Percentiles rank a stretch among this genome's conserved stretches.
Evolutionary conservation across 2,113 vertebrate species (phyloP).

Genomic region (Genyomyrus donnyi): DNA sequence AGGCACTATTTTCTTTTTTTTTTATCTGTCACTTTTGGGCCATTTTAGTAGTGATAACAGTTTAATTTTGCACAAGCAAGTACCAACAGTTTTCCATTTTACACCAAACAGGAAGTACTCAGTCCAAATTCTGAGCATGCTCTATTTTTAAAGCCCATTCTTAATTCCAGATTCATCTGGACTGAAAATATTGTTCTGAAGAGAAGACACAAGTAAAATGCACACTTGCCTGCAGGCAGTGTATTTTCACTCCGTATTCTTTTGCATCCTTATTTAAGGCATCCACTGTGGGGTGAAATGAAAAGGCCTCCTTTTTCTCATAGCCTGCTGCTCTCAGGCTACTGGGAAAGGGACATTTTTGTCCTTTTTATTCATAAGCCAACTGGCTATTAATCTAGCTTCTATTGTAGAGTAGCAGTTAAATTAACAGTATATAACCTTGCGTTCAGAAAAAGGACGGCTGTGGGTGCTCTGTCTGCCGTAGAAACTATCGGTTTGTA

Average conservation of each 20-base stretch:
- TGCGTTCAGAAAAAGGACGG: not conserved
- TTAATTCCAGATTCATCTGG: not conserved
- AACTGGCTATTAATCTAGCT: constrained; percentile 46
- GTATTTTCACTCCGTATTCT: not conserved
- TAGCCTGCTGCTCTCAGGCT: constrained; percentile 22
- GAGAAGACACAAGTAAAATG: not conserved
- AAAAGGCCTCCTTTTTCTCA: constrained; percentile 11
- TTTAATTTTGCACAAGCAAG: not conserved
- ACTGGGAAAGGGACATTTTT: constrained; percentile 43
- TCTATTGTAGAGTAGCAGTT: constrained; percentile 41
- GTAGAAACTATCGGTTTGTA: constrained; percentile 24
- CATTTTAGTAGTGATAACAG: not conserved
- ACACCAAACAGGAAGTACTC: not conserved
- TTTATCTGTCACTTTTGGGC: not conserved
- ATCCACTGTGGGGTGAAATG: not conserved
- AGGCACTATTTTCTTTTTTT: not conserved
- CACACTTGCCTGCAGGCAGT: not conserved
- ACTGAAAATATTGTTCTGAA: not conserved
- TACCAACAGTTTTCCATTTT: not conserved
- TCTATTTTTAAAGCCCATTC: not conserved
- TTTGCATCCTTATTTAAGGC: not conserved
- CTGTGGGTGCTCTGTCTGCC: constrained; percentile 31
- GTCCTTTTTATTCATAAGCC: constrained; percentile 56
- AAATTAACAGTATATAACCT: constrained; percentile 27
- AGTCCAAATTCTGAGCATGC: not conserved